Evolutionary conservation across 2,113 vertebrate genomes (phyloP).

Genomic region (Pampusana beccarii): DNA sequence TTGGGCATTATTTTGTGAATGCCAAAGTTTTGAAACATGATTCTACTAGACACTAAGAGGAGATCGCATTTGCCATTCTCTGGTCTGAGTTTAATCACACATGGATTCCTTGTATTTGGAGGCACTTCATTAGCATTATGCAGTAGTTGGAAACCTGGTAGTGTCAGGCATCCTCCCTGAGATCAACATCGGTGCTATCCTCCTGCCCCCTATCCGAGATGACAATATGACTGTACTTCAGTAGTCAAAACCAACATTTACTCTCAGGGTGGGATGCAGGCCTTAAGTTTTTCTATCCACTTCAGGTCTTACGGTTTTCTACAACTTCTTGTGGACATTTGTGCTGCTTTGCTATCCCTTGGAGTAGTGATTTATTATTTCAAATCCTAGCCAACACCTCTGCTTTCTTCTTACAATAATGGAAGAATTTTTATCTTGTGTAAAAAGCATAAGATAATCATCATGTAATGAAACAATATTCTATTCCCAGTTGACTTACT

Average conservation of each 20-base stretch:
- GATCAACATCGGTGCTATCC: background rate
- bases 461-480: background rate
- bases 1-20: fast-evolving
- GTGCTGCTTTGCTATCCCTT: background rate
- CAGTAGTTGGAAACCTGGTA: background rate
- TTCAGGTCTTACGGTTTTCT: background rate
- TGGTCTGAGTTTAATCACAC: background rate
- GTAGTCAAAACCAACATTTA: background rate
- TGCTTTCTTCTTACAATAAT: background rate
- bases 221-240: background rate
- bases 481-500: background rate
- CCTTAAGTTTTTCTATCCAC: background rate
- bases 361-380: background rate
- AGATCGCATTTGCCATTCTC: background rate
- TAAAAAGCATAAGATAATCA: background rate
- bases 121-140: background rate
- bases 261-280: background rate
- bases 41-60: background rate
- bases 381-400: background rate
- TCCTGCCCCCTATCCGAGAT: background rate
- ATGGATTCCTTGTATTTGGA: background rate
- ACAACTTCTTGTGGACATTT: background rate
- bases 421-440: background rate
- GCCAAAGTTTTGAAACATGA: background rate
- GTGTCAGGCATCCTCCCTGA: background rate